Evolutionary conservation across 2,888 invertebrate genomes (phyloP).

Genomic region (Proisotoma minuta): DNA sequence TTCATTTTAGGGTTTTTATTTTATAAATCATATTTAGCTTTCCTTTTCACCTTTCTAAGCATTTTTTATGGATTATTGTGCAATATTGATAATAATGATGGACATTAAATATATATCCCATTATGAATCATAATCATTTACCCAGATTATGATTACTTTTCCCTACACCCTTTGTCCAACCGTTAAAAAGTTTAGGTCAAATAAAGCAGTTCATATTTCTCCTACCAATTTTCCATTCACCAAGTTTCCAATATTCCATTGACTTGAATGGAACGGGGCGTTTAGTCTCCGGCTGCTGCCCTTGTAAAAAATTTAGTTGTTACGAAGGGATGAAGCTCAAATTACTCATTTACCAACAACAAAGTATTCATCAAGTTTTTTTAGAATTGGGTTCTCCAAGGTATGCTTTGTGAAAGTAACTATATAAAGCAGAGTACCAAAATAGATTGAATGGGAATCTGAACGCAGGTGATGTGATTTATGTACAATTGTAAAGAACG

Average conservation of each 20-base stretch:
- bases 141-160: conserved; percentile 7
- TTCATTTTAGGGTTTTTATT: too few species aligned
- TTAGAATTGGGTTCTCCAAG: background rate
- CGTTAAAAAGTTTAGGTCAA: conserved; percentile 3
- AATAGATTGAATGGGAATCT: background rate
- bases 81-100: too few species aligned
- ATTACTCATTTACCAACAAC: background rate
- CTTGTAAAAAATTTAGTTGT: background rate
- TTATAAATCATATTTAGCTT: too few species aligned
- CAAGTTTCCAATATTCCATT: background rate
- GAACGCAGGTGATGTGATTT: background rate
- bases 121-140: background rate
- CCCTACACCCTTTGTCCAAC: conserved; percentile 5
- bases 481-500: too few species aligned
- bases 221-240: background rate
- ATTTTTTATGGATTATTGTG: too few species aligned
- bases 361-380: background rate
- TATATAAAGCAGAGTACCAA: background rate
- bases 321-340: background rate
- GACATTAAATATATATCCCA: background rate
- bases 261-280: background rate
- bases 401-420: too few species aligned
- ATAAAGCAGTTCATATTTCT: too few species aligned
- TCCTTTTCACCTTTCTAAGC: too few species aligned
- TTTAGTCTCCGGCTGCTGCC: too few species aligned